Conservation (phyloP, 2,888 invertebrate species). For the Linyphia triangularis region DNA sequence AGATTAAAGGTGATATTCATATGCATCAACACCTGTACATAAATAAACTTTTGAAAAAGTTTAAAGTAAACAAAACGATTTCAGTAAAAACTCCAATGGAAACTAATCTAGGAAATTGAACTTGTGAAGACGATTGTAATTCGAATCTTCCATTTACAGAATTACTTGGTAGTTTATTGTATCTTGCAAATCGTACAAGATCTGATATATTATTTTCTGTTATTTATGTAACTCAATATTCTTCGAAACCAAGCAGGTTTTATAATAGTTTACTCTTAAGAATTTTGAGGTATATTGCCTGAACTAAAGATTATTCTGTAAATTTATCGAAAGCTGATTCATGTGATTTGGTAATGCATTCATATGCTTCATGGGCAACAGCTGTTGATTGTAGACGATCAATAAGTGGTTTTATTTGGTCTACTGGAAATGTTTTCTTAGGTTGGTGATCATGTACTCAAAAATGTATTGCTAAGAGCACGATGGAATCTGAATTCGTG, state of each 20-base stretch:
- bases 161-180: background rate
- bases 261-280: background rate
- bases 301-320: background rate
- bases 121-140: too few species aligned
- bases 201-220: background rate
- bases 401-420: background rate
- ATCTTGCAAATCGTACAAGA: background rate
- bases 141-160: background rate
- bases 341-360: background rate
- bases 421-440: background rate
- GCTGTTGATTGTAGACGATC: background rate
- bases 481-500: background rate
- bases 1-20: background rate
- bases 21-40: background rate
- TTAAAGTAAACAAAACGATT: background rate
- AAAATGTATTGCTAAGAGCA: background rate
- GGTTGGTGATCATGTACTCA: background rate
- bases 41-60: background rate
- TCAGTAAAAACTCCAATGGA: background rate
- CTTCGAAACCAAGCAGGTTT: background rate
- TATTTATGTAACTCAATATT: background rate
- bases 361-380: background rate
- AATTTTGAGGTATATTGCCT: background rate
- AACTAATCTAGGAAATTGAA: background rate
- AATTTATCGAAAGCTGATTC: background rate